Conservation (phyloP, 2,888 invertebrate genomes). For the Zelleria hepariella region DNA sequence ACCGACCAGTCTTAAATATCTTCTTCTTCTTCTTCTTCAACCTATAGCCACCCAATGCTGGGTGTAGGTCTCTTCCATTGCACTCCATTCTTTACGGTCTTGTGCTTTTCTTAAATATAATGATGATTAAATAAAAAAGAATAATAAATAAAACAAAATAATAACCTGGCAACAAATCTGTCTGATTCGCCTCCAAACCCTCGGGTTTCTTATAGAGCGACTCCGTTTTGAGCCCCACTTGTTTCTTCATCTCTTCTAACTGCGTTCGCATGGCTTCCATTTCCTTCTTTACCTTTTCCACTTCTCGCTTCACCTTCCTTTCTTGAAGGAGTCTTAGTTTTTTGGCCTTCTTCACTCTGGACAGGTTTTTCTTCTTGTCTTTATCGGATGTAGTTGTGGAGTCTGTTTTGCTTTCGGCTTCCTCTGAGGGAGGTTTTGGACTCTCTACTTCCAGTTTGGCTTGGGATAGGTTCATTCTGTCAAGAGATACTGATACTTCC, state of each 20-base stretch:
- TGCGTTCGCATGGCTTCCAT: conserved; percentile 50
- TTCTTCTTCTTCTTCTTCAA: too few relatives aligned
- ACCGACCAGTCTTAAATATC: too few relatives aligned
- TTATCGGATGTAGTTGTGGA: conserved; percentile 9
- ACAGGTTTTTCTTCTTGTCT: conserved; percentile 24
- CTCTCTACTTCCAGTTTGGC: conserved; percentile 44
- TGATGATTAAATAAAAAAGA: too few relatives aligned
- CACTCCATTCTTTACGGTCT: too few relatives aligned
- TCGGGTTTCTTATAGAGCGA: conserved; percentile 16
- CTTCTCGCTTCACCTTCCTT: conserved; percentile 38
- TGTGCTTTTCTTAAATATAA: too few relatives aligned
- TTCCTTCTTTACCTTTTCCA: conserved; percentile 48
- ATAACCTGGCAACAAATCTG: conserved; percentile 12
- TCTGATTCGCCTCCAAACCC: conserved; percentile 10
- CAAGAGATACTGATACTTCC: conserved; percentile 49
- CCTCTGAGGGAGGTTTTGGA: not conserved
- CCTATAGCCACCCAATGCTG: too few relatives aligned
- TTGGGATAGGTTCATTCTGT: conserved; percentile 55
- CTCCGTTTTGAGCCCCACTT: conserved; percentile 39
- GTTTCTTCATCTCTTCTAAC: conserved; percentile 48
- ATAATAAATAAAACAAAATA: too few relatives aligned
- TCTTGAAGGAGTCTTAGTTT: conserved; percentile 38
- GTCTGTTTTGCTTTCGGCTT: not conserved
- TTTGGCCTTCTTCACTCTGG: conserved; percentile 44
- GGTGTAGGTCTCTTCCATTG: too few relatives aligned